phyloP scores from a whole-genome alignment of 2,888 invertebrate genomes.

The Maniola hyperantus region DNA sequence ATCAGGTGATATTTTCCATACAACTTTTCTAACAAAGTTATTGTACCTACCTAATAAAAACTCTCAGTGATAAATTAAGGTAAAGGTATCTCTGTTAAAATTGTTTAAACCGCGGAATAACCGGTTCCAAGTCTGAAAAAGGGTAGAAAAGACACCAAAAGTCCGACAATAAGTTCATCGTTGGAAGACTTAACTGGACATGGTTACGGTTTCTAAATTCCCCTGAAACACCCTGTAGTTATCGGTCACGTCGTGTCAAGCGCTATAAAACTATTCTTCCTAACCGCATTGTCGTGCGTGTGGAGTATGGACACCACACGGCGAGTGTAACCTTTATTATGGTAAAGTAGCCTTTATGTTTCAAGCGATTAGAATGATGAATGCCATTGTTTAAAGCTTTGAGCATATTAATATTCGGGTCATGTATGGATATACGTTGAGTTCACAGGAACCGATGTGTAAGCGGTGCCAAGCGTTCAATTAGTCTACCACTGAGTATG shows the following conservation, averaged over 20 bases:
- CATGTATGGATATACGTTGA: conserved; percentile 45
- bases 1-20: not conserved
- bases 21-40: not conserved
- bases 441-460: conserved; percentile 55
- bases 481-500: conserved; percentile 52
- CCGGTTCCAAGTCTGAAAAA: not conserved
- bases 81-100: not conserved
- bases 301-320: conserved; percentile 30
- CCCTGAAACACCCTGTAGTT: too few species aligned
- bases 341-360: conserved; percentile 27
- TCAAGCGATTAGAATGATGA: not conserved
- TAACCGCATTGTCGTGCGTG: conserved; percentile 34
- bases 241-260: not conserved
- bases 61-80: too few species aligned
- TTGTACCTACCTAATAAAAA: too few species aligned
- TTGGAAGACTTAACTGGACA: too few species aligned
- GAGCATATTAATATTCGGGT: conserved; percentile 61
- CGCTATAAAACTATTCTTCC: not conserved
- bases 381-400: conserved; percentile 10
- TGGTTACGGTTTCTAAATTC: too few species aligned
- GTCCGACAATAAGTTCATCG: too few species aligned
- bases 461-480: conserved; percentile 52
- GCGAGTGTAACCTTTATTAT: not conserved
- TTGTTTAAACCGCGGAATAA: not conserved
- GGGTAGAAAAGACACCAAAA: too few species aligned